Evolutionary conservation across 2,113 vertebrate genomes (phyloP), one percentile per base, ranked within the genome.

Genomic region (Antigone vipio): DNA sequence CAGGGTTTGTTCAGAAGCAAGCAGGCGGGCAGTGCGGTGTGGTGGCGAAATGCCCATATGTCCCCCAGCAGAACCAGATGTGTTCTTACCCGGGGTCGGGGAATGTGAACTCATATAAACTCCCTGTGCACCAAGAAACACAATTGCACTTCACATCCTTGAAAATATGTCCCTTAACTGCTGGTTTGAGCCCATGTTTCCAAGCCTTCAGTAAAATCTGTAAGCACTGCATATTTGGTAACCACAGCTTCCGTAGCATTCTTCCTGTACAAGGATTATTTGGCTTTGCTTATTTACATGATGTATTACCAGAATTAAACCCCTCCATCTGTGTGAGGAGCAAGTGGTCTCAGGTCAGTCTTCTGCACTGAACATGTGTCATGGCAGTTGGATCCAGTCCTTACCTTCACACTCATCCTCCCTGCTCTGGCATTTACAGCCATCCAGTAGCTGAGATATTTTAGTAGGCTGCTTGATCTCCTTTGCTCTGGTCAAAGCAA

Each of bases 11-110:
- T 83, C 3, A 1, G 66, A 21, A 79, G 26, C 5, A 1, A 15
- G 63, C 1, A 5, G 73, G 56, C 2, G 1, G 89, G 60, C 59
- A 5, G 2, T 0, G 3, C 11, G 79, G 47, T 6, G 1, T 2
- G 53, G 35, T 15, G 68, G n/a, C 27, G 69, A 30, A 20, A 4
- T 16, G 11, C 8, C 62, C 17, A 3, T 38, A 5, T 1, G 8
- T 40, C 52, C 34, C 59, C 40, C 47, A 0, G 78, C 62, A 49
- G 55, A 76, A 1, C n/a, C 59, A 80, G 55, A 6, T 9, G 1
- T 47, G 50, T 59, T 35, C 35, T 7, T 0, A 7, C 71, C n/a
- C 5, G 6, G 23, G 5, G 2, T 1, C 63, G 56, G 81, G 64
- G 49, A 78, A 74, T 18, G 87, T 16, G 75, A 77, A 26, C 89